These are phyloP conservation scores for Spodoptera frugiperda DNA, from an alignment of 1,140 invertebrate genomes.

Conservation along the genomic window DNA sequence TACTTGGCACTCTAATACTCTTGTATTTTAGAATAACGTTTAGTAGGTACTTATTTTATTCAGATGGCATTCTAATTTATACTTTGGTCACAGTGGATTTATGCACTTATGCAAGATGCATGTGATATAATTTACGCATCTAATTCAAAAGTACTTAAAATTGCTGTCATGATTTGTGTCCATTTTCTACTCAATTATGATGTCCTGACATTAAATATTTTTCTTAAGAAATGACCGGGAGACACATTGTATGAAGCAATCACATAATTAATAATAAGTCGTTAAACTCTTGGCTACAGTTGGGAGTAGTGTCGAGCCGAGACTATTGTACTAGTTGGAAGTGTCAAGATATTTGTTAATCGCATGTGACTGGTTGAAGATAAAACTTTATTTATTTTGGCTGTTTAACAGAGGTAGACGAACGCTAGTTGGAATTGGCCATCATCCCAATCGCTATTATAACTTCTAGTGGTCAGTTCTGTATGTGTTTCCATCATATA, in stretches of 20 bases:
- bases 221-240: background rate
- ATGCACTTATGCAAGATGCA: background rate
- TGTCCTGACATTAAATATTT: background rate
- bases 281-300: constrained; percentile 34
- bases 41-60: background rate
- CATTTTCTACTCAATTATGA: background rate
- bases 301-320: background rate
- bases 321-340: constrained; percentile 31
- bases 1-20: background rate
- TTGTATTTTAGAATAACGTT: constrained; percentile 18
- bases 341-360: constrained; percentile 41
- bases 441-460: constrained; percentile 67
- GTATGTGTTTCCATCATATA: constrained; percentile 48
- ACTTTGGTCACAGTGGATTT: background rate
- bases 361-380: constrained; percentile 48
- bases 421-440: constrained; percentile 58
- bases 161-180: background rate
- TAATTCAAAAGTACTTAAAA: background rate
- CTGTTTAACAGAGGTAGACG: constrained; percentile 60
- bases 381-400: constrained; percentile 68
- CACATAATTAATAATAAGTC: constrained; percentile 28
- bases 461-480: constrained; percentile 65
- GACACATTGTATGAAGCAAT: constrained; percentile 4
- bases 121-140: background rate
- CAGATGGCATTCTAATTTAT: constrained; percentile 17